Conservation (phyloP, 2,888 invertebrate genomes). For the Yponomeuta evonymella region DNA sequence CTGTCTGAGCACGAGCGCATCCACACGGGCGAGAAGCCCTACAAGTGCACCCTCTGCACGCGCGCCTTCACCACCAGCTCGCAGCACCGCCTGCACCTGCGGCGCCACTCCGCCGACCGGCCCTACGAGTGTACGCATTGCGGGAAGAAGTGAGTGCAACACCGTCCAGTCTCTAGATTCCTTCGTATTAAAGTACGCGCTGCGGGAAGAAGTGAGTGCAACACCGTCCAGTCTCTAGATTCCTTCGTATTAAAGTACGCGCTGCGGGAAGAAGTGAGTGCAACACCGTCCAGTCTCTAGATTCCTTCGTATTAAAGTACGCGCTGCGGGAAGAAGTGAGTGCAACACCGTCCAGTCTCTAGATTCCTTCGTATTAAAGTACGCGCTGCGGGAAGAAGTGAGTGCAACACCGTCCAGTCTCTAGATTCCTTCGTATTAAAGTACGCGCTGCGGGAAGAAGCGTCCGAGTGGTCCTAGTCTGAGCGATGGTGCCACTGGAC, state of each 20-base stretch:
- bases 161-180: neutral
- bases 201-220: constrained; percentile 27
- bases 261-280: constrained; percentile 28
- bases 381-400: too few species aligned
- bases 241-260: constrained; percentile 21
- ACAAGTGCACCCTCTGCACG: constrained; percentile 79
- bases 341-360: neutral
- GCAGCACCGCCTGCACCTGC: constrained; percentile 80
- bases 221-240: too few species aligned
- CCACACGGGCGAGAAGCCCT: constrained; percentile 88
- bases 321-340: constrained; percentile 29
- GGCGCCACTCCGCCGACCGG: constrained; percentile 75
- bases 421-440: too few species aligned
- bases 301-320: constrained; percentile 19
- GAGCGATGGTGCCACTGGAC: too few species aligned
- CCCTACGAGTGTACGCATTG: constrained; percentile 68
- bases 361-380: too few species aligned
- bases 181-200: constrained; percentile 23
- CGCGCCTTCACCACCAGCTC: constrained; percentile 84
- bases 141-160: constrained; percentile 21
- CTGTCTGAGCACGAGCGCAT: constrained; percentile 84
- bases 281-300: too few species aligned
- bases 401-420: too few species aligned
- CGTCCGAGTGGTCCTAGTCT: too few species aligned
- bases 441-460: too few species aligned